Conservation (phyloP, 2,888 invertebrate genomes). For the Tolmerus cingulatus region DNA sequence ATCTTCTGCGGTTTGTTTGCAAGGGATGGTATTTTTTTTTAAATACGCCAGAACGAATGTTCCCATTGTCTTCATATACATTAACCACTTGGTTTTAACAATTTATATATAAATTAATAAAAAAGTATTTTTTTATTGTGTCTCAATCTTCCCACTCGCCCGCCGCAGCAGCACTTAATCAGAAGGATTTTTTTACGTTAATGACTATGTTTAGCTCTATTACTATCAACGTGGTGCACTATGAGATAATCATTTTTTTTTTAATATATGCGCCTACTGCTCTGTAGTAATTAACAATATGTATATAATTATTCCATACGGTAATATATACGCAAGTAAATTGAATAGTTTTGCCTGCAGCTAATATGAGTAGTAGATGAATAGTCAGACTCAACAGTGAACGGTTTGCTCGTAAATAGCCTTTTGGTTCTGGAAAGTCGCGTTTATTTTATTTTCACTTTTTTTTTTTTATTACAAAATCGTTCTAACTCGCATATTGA, state of each 20-base stretch:
- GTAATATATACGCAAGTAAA: conserved; percentile 18
- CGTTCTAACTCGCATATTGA: conserved; percentile 12
- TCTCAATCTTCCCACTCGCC: neutral
- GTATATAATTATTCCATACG: conserved; percentile 12
- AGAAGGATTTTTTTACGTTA: neutral
- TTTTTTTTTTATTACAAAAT: conserved; percentile 5
- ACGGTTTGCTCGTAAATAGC: neutral
- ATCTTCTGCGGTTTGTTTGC: neutral
- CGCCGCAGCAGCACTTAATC: conserved; percentile 16
- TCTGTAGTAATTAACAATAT: conserved; percentile 14
- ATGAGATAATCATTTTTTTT: conserved; percentile 11
- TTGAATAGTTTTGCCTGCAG: neutral
- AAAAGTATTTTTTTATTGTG: conserved; percentile 2
- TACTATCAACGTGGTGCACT: conserved; percentile 28
- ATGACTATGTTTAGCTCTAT: neutral
- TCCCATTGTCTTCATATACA: neutral
- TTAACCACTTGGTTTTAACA: neutral
- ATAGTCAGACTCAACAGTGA: conserved; percentile 19
- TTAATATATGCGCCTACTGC: conserved; percentile 22
- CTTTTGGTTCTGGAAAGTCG: conserved; percentile 1
- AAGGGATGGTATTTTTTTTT: neutral
- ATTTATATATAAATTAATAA: conserved; percentile 30
- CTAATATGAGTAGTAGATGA: conserved; percentile 22
- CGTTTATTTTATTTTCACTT: neutral
- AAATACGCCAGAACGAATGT: neutral